A percentile compares a stretch with the other conserved stretches of the same genome.
These are phyloP conservation scores for Epicampocera succincta DNA, from an alignment of 2,888 invertebrate species.

Conservation along the genomic window DNA sequence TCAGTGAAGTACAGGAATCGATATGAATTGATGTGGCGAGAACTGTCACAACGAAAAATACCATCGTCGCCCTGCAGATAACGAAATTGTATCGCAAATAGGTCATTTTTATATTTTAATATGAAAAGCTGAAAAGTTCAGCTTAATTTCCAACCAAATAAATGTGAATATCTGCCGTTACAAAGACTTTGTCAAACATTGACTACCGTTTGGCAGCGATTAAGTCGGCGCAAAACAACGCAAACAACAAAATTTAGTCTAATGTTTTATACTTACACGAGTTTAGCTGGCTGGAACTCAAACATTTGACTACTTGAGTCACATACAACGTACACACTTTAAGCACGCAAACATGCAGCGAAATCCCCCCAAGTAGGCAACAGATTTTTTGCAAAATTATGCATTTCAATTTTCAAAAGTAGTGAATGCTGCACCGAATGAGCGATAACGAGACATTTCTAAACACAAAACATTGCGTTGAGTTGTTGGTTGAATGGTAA, in stretches of 20 bases:
- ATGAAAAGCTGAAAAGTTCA: no score
- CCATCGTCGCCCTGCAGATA: no score
- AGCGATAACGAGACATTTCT: neutral
- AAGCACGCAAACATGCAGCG: conserved; percentile 29
- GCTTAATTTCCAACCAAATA: no score
- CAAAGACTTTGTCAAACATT: neutral
- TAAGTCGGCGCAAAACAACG: neutral
- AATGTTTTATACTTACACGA: conserved; percentile 5
- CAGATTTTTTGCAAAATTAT: conserved; percentile 23
- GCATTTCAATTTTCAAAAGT: conserved; percentile 5
- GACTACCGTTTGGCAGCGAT: neutral
- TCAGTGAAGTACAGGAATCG: no score
- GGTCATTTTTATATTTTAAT: no score
- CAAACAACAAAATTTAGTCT: conserved; percentile 17
- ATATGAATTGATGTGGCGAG: no score
- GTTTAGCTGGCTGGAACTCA: conserved; percentile 25
- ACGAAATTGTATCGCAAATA: no score
- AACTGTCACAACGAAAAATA: no score
- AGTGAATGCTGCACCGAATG: neutral
- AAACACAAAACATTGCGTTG: no score
- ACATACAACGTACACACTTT: conserved; percentile 31
- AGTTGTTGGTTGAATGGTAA: no score
- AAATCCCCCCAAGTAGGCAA: conserved; percentile 48
- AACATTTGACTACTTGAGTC: conserved; percentile 21
- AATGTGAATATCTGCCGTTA: neutral